Base-by-base conservation (phyloP, 1,140 invertebrate species). In the Chrysoperla carnea region DNA sequence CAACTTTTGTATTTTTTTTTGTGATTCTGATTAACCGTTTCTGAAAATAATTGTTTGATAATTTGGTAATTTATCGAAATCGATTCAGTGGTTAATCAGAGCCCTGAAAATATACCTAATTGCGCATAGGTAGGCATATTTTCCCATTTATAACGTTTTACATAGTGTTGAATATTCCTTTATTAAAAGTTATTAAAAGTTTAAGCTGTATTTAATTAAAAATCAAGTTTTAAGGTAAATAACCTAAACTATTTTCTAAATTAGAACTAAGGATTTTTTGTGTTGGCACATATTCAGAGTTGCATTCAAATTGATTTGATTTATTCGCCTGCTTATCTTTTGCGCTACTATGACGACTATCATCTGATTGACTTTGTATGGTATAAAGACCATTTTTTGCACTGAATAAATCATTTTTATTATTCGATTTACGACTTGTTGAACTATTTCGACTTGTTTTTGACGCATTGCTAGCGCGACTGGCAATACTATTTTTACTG, bases 171-270 rank as follows among this genome's bases (percentile, higher is more conserved):
- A n/a, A n/a, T n/a, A n/a, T n/a, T n/a, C n/a, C n/a, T n/a, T n/a
- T n/a, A n/a, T n/a, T n/a, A n/a, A n/a, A n/a, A n/a, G n/a, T n/a
- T n/a, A n/a, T n/a, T n/a, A n/a, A n/a, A n/a, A n/a, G n/a, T n/a
- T n/a, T n/a, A n/a, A n/a, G n/a, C n/a, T n/a, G n/a, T n/a, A n/a
- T n/a, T n/a, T n/a, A n/a, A n/a, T n/a, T n/a, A 23, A 23, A 23
- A 23, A 5, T 5, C 17, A 23, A 3, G 5, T 23, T 23, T 23
- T 33, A 68, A 4, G 69, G 69, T 29, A 71, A 45, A 46, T 71
- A 71, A 8, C 69, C 69, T 5, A 71, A 56, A n/a, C 67, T 68
- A 42, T 63, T 63, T 50, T 69, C 67, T 37, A 71, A 56, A 48
- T 61, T 62, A 40, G 41, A 53, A 42, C 52, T 55, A 8, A 52